Evolutionary conservation across 2,888 invertebrate species (phyloP).

Genomic region (Mayetiola destructor): DNA sequence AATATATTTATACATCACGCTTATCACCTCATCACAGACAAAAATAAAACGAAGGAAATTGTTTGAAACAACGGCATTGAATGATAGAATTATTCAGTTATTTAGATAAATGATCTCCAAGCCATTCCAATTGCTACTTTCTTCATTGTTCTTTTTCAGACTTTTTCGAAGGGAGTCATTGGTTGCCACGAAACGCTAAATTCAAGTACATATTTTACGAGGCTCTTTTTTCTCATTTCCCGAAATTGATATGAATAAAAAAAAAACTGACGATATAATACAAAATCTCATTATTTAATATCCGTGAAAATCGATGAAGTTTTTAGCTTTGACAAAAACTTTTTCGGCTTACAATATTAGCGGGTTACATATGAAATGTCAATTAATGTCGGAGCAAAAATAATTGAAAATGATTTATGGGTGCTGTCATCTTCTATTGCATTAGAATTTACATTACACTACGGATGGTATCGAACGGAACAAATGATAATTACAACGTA

Average conservation of each 20-base stretch:
- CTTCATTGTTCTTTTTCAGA: conserved; percentile 2
- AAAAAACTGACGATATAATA: too few species aligned
- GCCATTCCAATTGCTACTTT: not conserved
- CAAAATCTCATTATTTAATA: conserved; percentile 5
- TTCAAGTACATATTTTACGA: not conserved
- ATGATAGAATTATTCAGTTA: conserved; percentile 16
- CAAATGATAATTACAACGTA: too few species aligned
- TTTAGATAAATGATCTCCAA: conserved; percentile 15
- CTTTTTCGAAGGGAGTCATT: not conserved
- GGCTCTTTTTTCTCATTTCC: not conserved
- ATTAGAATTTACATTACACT: too few species aligned
- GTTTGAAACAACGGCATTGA: conserved; percentile 9
- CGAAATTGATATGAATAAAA: not conserved
- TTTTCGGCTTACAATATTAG: not conserved
- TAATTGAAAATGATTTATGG: conserved; percentile 16
- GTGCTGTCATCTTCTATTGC: too few species aligned
- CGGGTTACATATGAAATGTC: not conserved
- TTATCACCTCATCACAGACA: not conserved
- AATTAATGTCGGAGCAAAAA: conserved; percentile 14
- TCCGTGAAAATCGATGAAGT: not conserved
- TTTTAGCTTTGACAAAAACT: too few species aligned
- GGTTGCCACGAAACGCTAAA: not conserved
- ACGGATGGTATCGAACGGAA: too few species aligned
- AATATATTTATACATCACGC: not conserved
- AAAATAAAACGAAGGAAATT: conserved; percentile 14